A percentile compares a stretch with the other conserved stretches of the same genome.
These are phyloP conservation scores for Poeciliopsis occidentalis DNA, from an alignment of 2,113 vertebrate genomes.

Conservation along the genomic window DNA sequence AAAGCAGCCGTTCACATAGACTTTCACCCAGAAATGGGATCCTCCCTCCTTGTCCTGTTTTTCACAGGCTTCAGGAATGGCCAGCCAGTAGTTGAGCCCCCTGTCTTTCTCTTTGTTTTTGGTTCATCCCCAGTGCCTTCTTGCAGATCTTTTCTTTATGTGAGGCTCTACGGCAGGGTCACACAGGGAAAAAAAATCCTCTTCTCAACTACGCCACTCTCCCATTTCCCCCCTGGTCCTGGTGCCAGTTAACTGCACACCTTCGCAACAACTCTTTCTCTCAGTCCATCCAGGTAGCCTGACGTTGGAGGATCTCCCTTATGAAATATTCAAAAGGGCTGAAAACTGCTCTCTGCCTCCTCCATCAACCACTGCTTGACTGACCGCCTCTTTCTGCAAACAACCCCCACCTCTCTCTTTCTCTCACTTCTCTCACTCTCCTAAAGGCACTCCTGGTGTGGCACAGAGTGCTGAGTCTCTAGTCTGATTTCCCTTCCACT, in stretches of 20 bases:
- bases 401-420: slow-evolving; percentile 42
- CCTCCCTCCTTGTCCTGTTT: slow-evolving; percentile 28
- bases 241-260: slow-evolving; percentile 39
- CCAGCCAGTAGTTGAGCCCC: slow-evolving; percentile 43
- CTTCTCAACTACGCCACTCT: slow-evolving; percentile 56
- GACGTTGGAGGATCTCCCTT: slow-evolving; percentile 66
- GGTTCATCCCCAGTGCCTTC: slow-evolving; percentile 49
- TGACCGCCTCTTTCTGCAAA: slow-evolving; percentile 57
- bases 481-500: slow-evolving; percentile 49
- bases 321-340: slow-evolving; percentile 79
- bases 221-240: slow-evolving; percentile 35
- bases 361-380: slow-evolving; percentile 63
- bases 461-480: slow-evolving; percentile 46
- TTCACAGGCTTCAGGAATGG: slow-evolving; percentile 54
- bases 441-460: slow-evolving; percentile 66
- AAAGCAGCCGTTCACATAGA: slow-evolving; percentile 19
- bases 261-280: slow-evolving; percentile 45
- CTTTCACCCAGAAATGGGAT: slow-evolving; percentile 3
- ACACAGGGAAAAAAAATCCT: slow-evolving; percentile 54
- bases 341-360: slow-evolving; percentile 70
- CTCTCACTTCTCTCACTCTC: slow-evolving; percentile 5
- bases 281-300: slow-evolving; percentile 53
- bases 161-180: slow-evolving; percentile 56
- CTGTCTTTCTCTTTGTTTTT: slow-evolving; percentile 32
- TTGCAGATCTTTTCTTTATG: slow-evolving; percentile 41